Base-by-base conservation (phyloP, 2,113 vertebrate genomes). In the Odontesthes bonariensis region DNA sequence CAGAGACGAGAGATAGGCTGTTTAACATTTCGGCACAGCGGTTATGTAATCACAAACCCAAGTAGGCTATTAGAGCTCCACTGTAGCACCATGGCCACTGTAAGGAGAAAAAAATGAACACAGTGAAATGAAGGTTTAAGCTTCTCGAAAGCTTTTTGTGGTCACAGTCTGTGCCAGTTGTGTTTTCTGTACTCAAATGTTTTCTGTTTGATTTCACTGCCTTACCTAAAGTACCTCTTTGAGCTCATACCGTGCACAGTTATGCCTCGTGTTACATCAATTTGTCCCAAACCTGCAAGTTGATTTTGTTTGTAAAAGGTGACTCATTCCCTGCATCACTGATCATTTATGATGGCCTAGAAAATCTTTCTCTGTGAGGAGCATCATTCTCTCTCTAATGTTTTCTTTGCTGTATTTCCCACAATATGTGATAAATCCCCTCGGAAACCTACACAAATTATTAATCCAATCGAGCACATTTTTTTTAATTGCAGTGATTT, bases 11-110 rank as follows among this genome's bases (percentile, higher is more conserved):
- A 72, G 47, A 77, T 61, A 71, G 64, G 35, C 57, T 68, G 67
- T 51, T 56, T 55, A 80, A 77, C 73, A 71, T 84, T 83, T 77
- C 59, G 73, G 71, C 49, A 5, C 59, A 54, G 70, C 42, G 19
- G 74, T 90, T 90, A 86, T 73, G 73, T 80, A 88, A 92, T 79
- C 55, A 10, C 59, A 79, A 60, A 71, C 46, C 32, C 73, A 72
- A 79, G 70, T 80, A 49, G 66, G 27, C 35, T 53, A 59, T 47
- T 35, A 64, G 69, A 65, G 44, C 69, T 71, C 65, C 47, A 22
- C 52, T 53, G 17, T 44, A 56, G 68, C 65, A 54, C 12, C 52
- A 42, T 59, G 31, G 59, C 67, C 60, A 60, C 63, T 40, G 67
- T 75, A 62, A 69, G 27, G 3, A 27, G 27, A 27, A 27, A 27